A percentile compares a stretch with the other conserved stretches of the same genome.
Conservation (phyloP, 2,797 vertebrate genomes). For the Acanthurus tractus region DNA sequence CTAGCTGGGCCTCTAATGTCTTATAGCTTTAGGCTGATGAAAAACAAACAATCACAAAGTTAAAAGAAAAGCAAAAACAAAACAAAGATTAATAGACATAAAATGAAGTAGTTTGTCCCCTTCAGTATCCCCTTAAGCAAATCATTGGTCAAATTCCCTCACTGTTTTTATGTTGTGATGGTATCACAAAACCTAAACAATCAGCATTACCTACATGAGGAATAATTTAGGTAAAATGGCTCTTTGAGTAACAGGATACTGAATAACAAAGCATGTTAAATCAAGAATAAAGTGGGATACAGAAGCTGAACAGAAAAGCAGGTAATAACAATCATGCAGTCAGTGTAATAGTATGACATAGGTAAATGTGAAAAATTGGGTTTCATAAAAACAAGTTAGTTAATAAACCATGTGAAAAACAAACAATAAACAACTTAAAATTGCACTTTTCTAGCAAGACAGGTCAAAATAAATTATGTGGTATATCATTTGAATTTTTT, state of each 20-base stretch:
- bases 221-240: neutral
- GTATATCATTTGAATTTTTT: neutral
- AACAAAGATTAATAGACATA: neutral
- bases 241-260: neutral
- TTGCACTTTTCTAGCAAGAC: neutral
- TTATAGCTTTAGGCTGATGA: neutral
- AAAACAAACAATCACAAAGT: neutral
- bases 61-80: neutral
- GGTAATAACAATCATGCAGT: neutral
- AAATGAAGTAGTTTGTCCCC: neutral
- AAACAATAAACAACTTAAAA: neutral
- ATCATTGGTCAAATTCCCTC: neutral
- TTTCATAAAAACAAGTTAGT: neutral
- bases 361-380: neutral
- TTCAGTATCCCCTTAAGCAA: neutral
- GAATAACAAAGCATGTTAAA: slow-evolving; percentile 2
- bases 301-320: neutral
- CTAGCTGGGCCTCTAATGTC: slow-evolving; percentile 3
- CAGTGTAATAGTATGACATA: neutral
- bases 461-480: neutral
- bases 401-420: neutral
- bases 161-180: neutral
- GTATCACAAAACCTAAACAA: neutral
- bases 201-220: neutral
- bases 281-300: neutral